Percentiles rank a stretch among this genome's conserved stretches.
Evolutionary conservation across 2,113 vertebrate genomes (phyloP).

Genomic region (Prunella fulvescens): DNA sequence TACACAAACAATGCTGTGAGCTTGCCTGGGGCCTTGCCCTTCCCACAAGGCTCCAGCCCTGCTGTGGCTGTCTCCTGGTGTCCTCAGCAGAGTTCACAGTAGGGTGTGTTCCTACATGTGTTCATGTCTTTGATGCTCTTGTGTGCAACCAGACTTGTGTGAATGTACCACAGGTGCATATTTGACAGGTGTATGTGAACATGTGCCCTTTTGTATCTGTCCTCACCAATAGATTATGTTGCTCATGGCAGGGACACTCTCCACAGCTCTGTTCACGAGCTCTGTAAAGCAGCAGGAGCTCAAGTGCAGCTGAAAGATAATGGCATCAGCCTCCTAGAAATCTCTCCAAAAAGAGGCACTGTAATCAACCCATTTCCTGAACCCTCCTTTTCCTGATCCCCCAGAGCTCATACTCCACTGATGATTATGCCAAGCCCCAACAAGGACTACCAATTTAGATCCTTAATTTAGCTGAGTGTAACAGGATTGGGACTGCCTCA

Average conservation of each 20-base stretch:
- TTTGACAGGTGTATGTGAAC: background rate
- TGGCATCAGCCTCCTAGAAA: background rate
- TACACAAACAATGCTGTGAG: background rate
- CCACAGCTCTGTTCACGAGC: accelerated
- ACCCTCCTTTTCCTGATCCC: background rate
- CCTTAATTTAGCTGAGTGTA: background rate
- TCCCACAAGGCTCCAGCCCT: background rate
- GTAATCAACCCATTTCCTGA: background rate
- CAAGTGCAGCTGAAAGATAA: background rate
- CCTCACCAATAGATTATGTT: background rate
- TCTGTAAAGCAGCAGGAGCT: background rate
- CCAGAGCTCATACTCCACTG: background rate
- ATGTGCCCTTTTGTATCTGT: background rate
- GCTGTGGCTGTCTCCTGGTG: background rate
- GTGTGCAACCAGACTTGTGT: background rate
- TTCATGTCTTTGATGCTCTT: background rate
- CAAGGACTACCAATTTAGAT: background rate
- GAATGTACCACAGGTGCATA: background rate
- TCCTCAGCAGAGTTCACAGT: background rate
- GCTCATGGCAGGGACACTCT: background rate
- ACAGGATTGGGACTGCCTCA: background rate
- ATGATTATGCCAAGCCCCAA: background rate
- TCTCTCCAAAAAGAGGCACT: background rate
- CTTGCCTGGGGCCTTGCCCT: background rate
- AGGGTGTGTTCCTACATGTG: background rate